Percentiles rank a stretch among this genome's conserved stretches.
Conservation (phyloP, 2,797 vertebrate genomes). For the Mus spretus region DNA sequence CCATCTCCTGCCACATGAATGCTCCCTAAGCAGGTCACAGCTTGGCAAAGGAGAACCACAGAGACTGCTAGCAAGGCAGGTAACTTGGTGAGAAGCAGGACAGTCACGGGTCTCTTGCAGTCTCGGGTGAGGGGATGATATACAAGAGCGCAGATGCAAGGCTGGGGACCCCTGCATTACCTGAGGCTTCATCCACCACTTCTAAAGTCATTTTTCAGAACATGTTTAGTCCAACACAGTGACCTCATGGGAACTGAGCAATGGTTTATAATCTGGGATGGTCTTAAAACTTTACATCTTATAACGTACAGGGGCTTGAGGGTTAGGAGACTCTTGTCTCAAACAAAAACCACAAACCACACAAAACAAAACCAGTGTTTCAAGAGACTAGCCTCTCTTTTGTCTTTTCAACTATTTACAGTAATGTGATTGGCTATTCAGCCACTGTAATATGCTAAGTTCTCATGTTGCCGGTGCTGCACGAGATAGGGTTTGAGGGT, state of each 20-base stretch:
- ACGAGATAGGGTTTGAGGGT: background rate
- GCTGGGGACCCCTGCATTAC: background rate
- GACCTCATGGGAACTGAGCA: background rate
- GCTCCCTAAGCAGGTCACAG: background rate
- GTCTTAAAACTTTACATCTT: background rate
- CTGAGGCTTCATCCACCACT: background rate
- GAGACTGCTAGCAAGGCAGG: background rate
- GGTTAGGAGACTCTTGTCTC: background rate
- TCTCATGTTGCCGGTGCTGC: background rate
- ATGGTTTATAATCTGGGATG: background rate
- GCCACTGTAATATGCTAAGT: background rate
- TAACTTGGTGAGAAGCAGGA: background rate
- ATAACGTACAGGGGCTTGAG: background rate
- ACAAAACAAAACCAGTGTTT: background rate
- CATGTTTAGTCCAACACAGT: background rate
- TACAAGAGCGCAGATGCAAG: background rate
- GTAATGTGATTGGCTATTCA: background rate
- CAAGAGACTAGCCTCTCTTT: background rate
- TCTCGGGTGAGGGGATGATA: background rate
- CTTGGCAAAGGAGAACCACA: background rate
- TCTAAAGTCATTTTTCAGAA: background rate
- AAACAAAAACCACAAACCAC: background rate
- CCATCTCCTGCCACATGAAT: background rate
- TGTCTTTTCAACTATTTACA: background rate
- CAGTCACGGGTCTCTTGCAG: background rate